Evolutionary conservation across 2,888 invertebrate species (phyloP).

Genomic region (Chorisops tibialis): DNA sequence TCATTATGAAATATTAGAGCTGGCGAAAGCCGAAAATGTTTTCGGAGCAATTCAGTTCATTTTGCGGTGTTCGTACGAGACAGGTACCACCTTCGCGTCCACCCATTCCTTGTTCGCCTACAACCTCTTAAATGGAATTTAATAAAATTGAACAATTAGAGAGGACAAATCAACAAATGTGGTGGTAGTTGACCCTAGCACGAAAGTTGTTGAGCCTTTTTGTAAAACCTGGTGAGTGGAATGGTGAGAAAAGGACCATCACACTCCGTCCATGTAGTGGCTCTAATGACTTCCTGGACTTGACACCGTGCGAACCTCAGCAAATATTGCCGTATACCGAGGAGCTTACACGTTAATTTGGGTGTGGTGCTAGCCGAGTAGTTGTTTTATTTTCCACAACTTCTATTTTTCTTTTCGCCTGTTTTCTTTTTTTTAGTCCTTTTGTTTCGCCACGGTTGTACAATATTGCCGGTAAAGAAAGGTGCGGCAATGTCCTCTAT

Average conservation of each 20-base stretch:
- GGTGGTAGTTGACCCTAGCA: background rate
- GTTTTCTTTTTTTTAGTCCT: slow-evolving; percentile 8
- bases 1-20: slow-evolving; percentile 27
- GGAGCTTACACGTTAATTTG: slow-evolving; percentile 9
- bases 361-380: slow-evolving; percentile 16
- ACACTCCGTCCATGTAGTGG: slow-evolving; percentile 11
- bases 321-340: slow-evolving; percentile 11
- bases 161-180: slow-evolving; percentile 8
- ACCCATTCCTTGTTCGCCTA: background rate
- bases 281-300: slow-evolving; percentile 29
- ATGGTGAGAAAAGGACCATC: background rate
- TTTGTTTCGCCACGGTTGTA: background rate
- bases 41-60: background rate
- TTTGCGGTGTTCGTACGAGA: background rate
- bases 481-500: slow-evolving; percentile 18
- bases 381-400: slow-evolving; percentile 6
- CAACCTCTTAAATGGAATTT: slow-evolving; percentile 3
- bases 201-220: slow-evolving; percentile 1
- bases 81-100: background rate
- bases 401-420: slow-evolving; percentile 4
- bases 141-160: slow-evolving; percentile 7
- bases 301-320: slow-evolving; percentile 25
- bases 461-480: slow-evolving; percentile 7
- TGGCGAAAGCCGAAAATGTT: background rate
- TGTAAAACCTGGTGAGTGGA: background rate